phyloP scores from a whole-genome alignment of 2,888 invertebrate genomes.

The Mythimna vitellina region DNA sequence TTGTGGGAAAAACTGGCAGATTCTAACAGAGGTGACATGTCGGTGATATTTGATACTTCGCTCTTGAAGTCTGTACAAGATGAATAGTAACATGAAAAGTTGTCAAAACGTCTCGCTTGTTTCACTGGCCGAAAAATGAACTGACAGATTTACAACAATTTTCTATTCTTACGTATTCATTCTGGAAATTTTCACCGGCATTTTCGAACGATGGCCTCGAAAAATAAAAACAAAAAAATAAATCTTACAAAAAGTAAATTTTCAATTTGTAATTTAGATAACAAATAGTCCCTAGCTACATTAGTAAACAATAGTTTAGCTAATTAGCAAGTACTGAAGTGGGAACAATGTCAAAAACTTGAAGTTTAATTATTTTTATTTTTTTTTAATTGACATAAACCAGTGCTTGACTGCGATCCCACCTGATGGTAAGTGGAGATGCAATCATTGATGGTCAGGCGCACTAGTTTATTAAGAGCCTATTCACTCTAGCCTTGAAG shows the following conservation, averaged over 20 bases:
- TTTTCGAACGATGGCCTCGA: background rate
- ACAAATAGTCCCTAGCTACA: background rate
- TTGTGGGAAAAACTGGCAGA: background rate
- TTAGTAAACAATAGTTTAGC: background rate
- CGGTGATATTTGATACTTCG: conserved; percentile 18
- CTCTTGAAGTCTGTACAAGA: conserved; percentile 9
- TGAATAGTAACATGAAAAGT: conserved; percentile 7
- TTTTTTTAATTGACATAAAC: no score
- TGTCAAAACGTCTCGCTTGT: conserved; percentile 4
- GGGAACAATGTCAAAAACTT: background rate
- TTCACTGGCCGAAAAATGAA: conserved; percentile 10
- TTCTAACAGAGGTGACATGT: conserved; percentile 2
- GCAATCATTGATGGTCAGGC: no score
- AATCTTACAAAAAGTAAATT: background rate
- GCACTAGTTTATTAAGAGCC: no score
- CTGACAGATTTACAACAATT: background rate
- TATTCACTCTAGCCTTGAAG: no score
- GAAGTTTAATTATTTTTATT: no score
- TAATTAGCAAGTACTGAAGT: conserved; percentile 9
- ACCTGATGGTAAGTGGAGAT: no score
- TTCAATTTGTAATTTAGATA: conserved; percentile 2
- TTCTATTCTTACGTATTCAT: background rate
- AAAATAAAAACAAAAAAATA: background rate
- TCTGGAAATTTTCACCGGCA: no score
- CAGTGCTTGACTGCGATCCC: no score